Evolutionary conservation across 2,113 vertebrate species (phyloP), one percentile per base, ranked within the genome.

Genomic region (Hippoglossus stenolepis): DNA sequence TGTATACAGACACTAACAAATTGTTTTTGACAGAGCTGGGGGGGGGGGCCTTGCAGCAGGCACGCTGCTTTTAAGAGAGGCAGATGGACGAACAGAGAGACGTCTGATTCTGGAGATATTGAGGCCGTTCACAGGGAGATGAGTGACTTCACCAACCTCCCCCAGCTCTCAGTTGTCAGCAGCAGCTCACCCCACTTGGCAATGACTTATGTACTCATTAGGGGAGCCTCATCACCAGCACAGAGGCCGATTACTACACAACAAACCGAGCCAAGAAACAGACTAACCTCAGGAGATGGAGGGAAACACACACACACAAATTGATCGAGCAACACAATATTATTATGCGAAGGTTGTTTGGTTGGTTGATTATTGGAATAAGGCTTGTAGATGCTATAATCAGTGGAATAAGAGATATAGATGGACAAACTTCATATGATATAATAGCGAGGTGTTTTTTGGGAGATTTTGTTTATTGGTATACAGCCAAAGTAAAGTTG

Each of bases 111-210:
- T 75, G 65, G 70, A 84, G 40, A 73, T 80, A 87, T 31, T 65
- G 70, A 82, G 83, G 85, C 88, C 81, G 85, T 82, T 86, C 75
- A 54, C 18, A 83, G 63, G 64, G 64, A 84, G 76, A 85, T 43
- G 77, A 70, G 72, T 83, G 89, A 89, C 73, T 83, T 83, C 82
- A 89, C 85, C 81, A 63, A 13, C 14, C 70, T 13, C 12, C 4
- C 47, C 18, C 47, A 78, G 75, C 82, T 82, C 66, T 70, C 56
- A 24, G 65, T 56, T 76, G 87, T 80, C 86, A 81, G 83, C 85
- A 82, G 82, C 65, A 85, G 84, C 74, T 86, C 86, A 85, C 82
- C 72, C 72, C 78, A 85, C 80, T 87, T 87, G 85, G 84, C 73
- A 85, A 70, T 77, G 80, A 79, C 74, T 81, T 79, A 26, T 72